phyloP scores from a whole-genome alignment of 2,113 vertebrate species.

The Cairina moschata region DNA sequence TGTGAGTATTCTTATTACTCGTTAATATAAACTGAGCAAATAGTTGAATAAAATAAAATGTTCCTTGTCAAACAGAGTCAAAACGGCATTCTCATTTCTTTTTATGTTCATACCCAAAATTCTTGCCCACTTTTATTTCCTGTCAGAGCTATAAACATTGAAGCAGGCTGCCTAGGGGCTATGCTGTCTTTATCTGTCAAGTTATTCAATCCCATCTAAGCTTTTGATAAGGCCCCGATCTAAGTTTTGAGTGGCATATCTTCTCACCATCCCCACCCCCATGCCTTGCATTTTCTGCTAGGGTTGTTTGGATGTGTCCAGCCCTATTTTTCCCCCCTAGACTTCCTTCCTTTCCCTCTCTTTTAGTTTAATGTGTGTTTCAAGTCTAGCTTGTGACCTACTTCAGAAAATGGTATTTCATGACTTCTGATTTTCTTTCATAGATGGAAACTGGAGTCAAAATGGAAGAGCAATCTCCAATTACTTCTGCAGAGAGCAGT shows the following conservation, averaged over 20 bases:
- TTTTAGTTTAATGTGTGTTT: not conserved
- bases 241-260: not conserved
- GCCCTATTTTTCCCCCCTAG: not conserved
- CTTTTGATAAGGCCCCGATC: not conserved
- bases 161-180: not conserved
- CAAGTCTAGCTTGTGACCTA: constrained; percentile 40
- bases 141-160: not conserved
- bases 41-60: not conserved
- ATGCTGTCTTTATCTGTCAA: not conserved
- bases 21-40: constrained; percentile 71
- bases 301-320: not conserved
- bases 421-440: constrained; percentile 61
- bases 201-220: not conserved
- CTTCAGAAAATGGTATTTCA: constrained; percentile 41
- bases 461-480: constrained; percentile 66
- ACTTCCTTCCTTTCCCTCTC: not conserved
- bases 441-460: constrained; percentile 77
- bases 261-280: not conserved
- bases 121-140: not conserved
- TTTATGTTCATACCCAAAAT: not conserved
- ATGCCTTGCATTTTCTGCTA: not conserved
- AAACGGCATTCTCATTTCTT: not conserved
- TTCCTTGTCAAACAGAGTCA: not conserved
- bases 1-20: constrained; percentile 64
- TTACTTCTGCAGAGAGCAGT: constrained; percentile 64